phyloP scores from a whole-genome alignment of 2,113 vertebrate species.

The Cichladusa arquata region DNA sequence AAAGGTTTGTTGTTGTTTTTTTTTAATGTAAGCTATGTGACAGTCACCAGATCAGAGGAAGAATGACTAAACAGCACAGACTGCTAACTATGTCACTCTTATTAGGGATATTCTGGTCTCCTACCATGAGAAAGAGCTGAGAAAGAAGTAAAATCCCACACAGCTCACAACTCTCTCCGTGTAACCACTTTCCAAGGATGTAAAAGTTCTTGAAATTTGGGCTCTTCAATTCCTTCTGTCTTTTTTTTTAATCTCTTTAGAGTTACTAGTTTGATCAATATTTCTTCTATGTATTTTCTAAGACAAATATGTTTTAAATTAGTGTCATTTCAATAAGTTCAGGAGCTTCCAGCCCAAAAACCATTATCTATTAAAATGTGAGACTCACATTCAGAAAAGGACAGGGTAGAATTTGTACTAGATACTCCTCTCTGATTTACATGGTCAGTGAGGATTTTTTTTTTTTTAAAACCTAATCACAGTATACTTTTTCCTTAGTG shows the following conservation, averaged over 20 bases:
- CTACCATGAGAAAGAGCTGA: background rate
- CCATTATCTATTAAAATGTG: background rate
- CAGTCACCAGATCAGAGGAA: background rate
- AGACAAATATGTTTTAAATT: background rate
- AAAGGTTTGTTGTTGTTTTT: background rate
- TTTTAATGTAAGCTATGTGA: background rate
- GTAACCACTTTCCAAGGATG: background rate
- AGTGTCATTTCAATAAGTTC: background rate
- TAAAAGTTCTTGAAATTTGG: background rate
- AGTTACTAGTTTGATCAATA: background rate
- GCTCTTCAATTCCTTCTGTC: background rate
- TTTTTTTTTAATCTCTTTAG: background rate
- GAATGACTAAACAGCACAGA: background rate
- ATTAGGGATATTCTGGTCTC: background rate
- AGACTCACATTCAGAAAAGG: background rate
- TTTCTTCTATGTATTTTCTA: background rate
- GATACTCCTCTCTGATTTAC: background rate
- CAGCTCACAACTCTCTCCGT: accelerated
- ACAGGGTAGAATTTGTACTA: background rate
- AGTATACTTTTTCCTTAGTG: background rate
- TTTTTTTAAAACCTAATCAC: background rate
- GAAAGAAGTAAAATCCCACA: background rate
- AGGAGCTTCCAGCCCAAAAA: background rate
- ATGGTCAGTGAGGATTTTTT: background rate
- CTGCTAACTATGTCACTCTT: background rate